Evolutionary conservation across 2,113 vertebrate genomes (phyloP).

Genomic region (Oxygymnocypris stewartii): DNA sequence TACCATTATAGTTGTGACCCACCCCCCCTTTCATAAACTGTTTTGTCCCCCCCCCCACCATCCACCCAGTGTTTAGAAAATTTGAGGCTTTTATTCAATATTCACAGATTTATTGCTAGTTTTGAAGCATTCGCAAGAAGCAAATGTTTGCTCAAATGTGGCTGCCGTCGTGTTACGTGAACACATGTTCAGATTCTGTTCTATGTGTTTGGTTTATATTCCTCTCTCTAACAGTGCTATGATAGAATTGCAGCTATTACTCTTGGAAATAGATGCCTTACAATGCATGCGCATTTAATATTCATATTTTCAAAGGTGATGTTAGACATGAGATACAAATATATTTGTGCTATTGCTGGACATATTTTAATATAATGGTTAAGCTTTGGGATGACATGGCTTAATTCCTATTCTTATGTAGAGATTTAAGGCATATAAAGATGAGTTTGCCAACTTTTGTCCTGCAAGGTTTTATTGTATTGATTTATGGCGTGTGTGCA

Average conservation of each 20-base stretch:
- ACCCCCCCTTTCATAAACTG: too few relatives aligned
- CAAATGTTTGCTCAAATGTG: background rate
- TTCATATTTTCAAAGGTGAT: background rate
- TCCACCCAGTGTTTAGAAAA: too few relatives aligned
- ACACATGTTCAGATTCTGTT: background rate
- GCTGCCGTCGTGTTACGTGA: too few relatives aligned
- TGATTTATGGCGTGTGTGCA: conserved; percentile 23
- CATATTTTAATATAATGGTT: background rate
- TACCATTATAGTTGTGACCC: too few relatives aligned
- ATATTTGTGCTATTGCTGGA: background rate
- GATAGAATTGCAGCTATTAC: background rate
- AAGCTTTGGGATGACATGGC: background rate
- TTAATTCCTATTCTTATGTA: background rate
- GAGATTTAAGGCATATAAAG: background rate
- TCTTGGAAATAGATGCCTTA: background rate
- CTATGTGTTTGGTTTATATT: background rate
- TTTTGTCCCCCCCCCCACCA: too few relatives aligned
- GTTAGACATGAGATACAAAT: background rate
- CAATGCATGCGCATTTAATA: background rate
- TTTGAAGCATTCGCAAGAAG: background rate
- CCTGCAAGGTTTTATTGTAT: conserved; percentile 21
- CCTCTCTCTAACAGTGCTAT: background rate
- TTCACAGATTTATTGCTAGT: too few relatives aligned
- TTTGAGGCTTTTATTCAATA: too few relatives aligned
- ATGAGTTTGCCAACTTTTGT: conserved; percentile 9